A percentile compares a stretch with the other conserved stretches of the same genome.
These are phyloP conservation scores for Erythrocercus mccallii DNA, from an alignment of 2,113 vertebrate species.

Conservation along the genomic window DNA sequence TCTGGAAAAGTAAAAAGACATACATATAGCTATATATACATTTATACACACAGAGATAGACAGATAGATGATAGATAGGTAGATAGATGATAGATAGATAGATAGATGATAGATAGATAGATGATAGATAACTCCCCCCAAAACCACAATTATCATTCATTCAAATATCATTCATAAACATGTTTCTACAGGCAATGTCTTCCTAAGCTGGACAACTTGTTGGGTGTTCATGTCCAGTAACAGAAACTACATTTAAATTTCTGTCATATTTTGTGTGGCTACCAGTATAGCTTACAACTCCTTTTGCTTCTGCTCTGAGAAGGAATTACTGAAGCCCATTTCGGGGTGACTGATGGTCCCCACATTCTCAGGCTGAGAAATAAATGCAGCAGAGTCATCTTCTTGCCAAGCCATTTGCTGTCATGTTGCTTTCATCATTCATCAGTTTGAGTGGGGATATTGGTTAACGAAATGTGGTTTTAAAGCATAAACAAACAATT, in stretches of 20 bases:
- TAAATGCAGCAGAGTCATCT: not conserved
- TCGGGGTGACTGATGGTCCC: not conserved
- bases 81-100: no score
- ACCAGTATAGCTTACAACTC: not conserved
- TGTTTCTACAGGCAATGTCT: not conserved
- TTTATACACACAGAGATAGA: not conserved
- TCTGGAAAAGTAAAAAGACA: slow-evolving; percentile 77
- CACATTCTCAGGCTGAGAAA: not conserved
- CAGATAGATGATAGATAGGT: no score
- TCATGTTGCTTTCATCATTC: not conserved
- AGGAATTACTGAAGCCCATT: not conserved
- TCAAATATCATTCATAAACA: not conserved
- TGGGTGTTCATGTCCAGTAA: not conserved
- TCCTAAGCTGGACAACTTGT: not conserved
- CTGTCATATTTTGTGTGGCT: not conserved
- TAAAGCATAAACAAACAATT: not conserved
- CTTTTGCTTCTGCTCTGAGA: not conserved
- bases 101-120: no score
- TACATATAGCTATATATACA: rapidly evolving
- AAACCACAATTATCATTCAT: not conserved
- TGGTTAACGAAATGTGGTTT: not conserved
- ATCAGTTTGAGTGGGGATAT: not conserved
- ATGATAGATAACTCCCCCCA: no score
- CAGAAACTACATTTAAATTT: not conserved
- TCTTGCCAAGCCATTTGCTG: not conserved